Base-by-base conservation (phyloP, 2,888 invertebrate species). In the Drosophila villosipedis region DNA sequence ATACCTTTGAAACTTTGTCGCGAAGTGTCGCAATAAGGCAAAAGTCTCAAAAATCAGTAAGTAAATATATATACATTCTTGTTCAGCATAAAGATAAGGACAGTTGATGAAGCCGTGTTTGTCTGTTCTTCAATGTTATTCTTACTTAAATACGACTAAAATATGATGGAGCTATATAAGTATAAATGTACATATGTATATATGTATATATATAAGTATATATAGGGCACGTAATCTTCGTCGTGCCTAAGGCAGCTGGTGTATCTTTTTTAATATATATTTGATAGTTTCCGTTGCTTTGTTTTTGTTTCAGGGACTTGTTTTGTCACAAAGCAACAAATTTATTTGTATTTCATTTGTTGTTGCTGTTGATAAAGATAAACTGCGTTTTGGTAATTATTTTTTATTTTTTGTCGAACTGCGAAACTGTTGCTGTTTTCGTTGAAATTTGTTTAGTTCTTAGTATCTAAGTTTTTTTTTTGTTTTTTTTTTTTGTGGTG, bases 301-400 rank as follows among this genome's bases (percentile, higher is more conserved):
- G 25, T 25, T 54, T 65, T 60, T 22, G 16, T 39, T 41, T 50
- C 25, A 47, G 28, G 31, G 22, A 59, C 30, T 66, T 74, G 65
- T 35, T 35, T 35, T 69, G 68, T 41, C 62, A 57, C 43, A 76
- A 70, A 57, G 28, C 70, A 61, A 50, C 39, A 14, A 63, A 73
- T 73, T 47, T 57, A 35, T 60, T 63, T 66, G 47, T 54, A 49
- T 69, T 50, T 22, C 28, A 58, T 65, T 58, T 63, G 52, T 43
- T 33, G 33, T 62, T 64, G 57, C 35, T 64, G 53, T 71, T 80
- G 68, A 80, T 80, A 78, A 70, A 69, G 74, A 80, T 77, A 82
- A 80, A 82, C 67, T 77, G 66, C 64, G 73, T 10, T 41, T n/a
- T 41, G 10, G n/a, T 9, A 25, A 5, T 28, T 28, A 1, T 25